Evolutionary conservation across 1,140 invertebrate species (phyloP).

Genomic region (Scylla paramamosain): DNA sequence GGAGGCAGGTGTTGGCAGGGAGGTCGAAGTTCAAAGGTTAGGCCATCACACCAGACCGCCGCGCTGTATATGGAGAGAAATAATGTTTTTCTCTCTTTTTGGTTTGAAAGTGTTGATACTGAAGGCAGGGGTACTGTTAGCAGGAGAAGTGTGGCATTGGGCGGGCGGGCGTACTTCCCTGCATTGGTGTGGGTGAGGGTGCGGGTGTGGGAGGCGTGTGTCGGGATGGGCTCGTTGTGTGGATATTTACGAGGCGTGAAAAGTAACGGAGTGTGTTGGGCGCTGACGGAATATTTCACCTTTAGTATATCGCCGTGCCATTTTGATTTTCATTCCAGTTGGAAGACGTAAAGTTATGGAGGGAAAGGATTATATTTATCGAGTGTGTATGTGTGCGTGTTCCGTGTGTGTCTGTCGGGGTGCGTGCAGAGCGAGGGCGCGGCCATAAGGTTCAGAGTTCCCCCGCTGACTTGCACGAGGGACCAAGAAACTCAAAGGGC

Average conservation of each 20-base stretch:
- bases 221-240: neutral
- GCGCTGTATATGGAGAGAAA: neutral
- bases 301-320: neutral
- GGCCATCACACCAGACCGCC: neutral
- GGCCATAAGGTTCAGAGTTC: neutral
- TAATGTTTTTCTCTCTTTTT: neutral
- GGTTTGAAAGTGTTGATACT: neutral
- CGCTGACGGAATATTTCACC: neutral
- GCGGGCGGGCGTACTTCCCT: too few relatives aligned
- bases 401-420: neutral
- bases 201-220: neutral
- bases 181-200: neutral
- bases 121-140: neutral
- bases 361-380: neutral
- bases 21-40: neutral
- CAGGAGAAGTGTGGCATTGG: neutral
- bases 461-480: neutral
- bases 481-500: neutral
- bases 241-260: neutral
- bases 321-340: neutral
- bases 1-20: neutral
- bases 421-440: neutral
- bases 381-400: neutral
- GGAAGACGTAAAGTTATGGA: neutral
- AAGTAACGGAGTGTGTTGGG: neutral